Conservation (phyloP, 2,888 invertebrate genomes). For the Cephus sareptanus region DNA sequence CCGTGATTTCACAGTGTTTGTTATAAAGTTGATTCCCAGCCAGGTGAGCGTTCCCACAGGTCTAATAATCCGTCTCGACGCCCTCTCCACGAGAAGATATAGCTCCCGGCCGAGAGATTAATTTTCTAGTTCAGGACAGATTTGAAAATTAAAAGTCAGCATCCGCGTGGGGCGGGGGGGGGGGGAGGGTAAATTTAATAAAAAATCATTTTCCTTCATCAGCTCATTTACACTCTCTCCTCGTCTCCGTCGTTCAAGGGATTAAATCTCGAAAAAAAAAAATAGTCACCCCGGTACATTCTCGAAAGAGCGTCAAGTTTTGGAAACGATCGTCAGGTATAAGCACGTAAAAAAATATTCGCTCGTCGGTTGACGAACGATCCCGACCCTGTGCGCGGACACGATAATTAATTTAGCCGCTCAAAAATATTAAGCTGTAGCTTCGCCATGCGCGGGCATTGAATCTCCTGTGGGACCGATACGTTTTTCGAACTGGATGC, state of each 20-base stretch:
- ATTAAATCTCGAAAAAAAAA: no score
- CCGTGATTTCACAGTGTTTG: conserved; percentile 38
- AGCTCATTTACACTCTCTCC: conserved; percentile 18
- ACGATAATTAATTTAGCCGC: conserved; percentile 1
- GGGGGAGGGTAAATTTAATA: no score
- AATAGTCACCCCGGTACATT: no score
- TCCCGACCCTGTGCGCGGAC: not conserved
- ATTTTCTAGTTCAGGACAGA: no score
- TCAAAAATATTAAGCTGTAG: not conserved
- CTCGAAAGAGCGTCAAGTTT: no score
- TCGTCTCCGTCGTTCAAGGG: not conserved
- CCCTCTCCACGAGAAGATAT: not conserved
- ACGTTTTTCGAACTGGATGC: not conserved
- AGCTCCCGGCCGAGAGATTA: not conserved
- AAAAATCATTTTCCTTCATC: conserved; percentile 15
- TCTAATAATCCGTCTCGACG: conserved; percentile 20
- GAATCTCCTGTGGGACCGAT: not conserved
- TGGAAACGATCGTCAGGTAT: no score
- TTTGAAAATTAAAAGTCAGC: no score
- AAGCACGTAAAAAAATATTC: no score
- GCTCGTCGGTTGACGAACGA: not conserved
- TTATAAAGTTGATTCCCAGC: conserved; percentile 33
- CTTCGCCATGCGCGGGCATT: not conserved
- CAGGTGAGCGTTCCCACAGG: conserved; percentile 35
- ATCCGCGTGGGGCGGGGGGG: no score